These are phyloP conservation scores for Dasysyrphus albostriatus DNA, from an alignment of 2,888 invertebrate species.

Conservation along the genomic window DNA sequence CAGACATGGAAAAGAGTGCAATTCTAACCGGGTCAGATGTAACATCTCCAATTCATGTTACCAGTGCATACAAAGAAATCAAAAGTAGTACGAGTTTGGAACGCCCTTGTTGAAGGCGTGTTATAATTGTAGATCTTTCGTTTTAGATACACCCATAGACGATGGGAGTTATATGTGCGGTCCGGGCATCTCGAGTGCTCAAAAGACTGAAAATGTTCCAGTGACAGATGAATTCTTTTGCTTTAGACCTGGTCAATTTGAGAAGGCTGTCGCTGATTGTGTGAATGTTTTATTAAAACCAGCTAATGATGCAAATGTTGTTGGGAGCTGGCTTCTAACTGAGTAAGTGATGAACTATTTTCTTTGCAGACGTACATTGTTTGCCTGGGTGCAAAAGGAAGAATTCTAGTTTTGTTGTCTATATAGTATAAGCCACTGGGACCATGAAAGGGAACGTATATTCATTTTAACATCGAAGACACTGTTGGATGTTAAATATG, in stretches of 20 bases:
- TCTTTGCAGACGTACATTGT: not conserved
- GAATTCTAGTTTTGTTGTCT: not conserved
- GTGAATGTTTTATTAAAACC: constrained; percentile 87
- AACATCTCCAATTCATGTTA: constrained; percentile 80
- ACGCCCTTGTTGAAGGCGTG: not conserved
- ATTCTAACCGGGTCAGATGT: constrained; percentile 78
- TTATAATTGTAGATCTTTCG: not conserved
- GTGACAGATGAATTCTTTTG: constrained; percentile 86
- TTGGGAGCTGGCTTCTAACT: constrained; percentile 91
- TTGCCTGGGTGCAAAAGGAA: not conserved
- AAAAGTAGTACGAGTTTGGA: constrained; percentile 46
- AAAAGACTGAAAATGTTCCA: constrained; percentile 82
- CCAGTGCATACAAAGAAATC: constrained; percentile 83
- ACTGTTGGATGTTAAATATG: constrained; percentile 91
- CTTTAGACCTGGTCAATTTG: constrained; percentile 89
- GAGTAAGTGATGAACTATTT: constrained; percentile 86
- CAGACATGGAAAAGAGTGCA: constrained; percentile 74
- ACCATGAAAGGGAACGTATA: constrained; percentile 92
- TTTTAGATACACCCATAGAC: constrained; percentile 59
- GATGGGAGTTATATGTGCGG: constrained; percentile 57
- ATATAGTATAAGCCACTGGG: constrained; percentile 96
- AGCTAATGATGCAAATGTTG: constrained; percentile 88
- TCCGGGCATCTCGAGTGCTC: constrained; percentile 78
- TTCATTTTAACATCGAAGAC: constrained; percentile 90
- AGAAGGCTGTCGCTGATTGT: constrained; percentile 89